Base-by-base conservation (phyloP, 2,113 vertebrate species). In the Syngnathus typhle region DNA sequence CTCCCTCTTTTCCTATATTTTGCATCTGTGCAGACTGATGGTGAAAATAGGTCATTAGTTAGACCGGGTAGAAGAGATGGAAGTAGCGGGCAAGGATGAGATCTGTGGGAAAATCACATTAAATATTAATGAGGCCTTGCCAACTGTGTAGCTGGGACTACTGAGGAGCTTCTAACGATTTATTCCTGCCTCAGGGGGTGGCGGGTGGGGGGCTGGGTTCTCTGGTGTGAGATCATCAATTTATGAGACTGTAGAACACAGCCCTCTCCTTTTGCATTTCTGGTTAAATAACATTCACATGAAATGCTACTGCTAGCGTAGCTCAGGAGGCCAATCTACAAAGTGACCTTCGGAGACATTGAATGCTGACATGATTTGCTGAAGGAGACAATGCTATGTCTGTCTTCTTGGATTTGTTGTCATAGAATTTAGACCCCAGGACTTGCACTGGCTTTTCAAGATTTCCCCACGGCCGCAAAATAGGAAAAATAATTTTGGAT, bases 21-120 rank as follows among this genome's bases (percentile, higher is more conserved):
- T 67, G 77, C 70, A 68, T 82, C 68, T 65, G 72, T 55, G 81
- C 77, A 84, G 80, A 80, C 83, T 75, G 79, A 82, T 71, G 78
- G 74, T 73, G 83, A 89, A 91, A 91, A 86, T 85, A 83, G 88
- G 85, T 88, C 89, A 89, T 90, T 91, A 90, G 83, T 82, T 79
- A 84, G 71, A 76, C 21, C 39, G 75, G 69, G 80, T 84, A 72
- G 61, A 73, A 58, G 78, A 73, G 78, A 77, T 74, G 62, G 73
- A 77, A 67, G 67, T 69, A 72, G 72, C 68, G 71, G 70, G 73
- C 75, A 73, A 81, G 67, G 77, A 78, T 19, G 69, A 84, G 78
- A 78, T 81, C 82, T 78, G 67, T 81, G 69, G 68, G 82, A 81
- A 85, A 82, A 59, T 60, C 12, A 39, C 59, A 72, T 89, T 74